These are phyloP conservation scores for Reticulitermes speratus DNA, from an alignment of 1,140 invertebrate genomes.

Conservation along the genomic window DNA sequence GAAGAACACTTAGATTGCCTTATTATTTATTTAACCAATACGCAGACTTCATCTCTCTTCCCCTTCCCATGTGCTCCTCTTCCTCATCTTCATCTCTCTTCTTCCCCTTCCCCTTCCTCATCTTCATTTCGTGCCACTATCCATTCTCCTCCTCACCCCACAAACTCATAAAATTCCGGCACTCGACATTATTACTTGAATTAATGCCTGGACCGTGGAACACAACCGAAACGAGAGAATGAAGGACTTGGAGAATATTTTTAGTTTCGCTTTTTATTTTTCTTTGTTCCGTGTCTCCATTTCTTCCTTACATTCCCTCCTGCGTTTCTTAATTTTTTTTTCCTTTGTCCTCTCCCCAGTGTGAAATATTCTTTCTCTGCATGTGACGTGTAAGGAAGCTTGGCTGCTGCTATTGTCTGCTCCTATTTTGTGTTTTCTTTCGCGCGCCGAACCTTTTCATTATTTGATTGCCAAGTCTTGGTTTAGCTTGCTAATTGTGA, in stretches of 20 bases:
- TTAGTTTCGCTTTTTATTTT: constrained; percentile 2
- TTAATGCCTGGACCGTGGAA: constrained; percentile 14
- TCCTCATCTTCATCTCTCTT: neutral
- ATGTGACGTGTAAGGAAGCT: constrained; percentile 15
- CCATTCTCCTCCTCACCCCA: neutral
- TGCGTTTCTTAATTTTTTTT: neutral
- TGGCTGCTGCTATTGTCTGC: neutral
- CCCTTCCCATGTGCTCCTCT: neutral
- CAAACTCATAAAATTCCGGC: constrained; percentile 22
- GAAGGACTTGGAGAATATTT: neutral
- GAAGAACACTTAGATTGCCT: constrained; percentile 5
- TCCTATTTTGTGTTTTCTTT: neutral
- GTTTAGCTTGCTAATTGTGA: neutral
- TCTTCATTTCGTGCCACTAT: neutral
- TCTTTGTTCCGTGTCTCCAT: constrained; percentile 8
- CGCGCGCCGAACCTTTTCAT: neutral
- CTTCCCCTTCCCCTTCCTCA: too few relatives aligned
- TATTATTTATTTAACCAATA: constrained; percentile 3
- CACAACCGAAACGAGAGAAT: neutral
- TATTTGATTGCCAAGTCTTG: neutral
- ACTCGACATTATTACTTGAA: constrained; percentile 27
- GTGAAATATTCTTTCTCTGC: constrained; percentile 23
- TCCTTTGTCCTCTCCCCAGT: neutral
- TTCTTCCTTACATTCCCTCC: neutral
- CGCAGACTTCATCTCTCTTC: neutral